phyloP scores from a whole-genome alignment of 2,113 vertebrate species.

The Myotis davidii region DNA sequence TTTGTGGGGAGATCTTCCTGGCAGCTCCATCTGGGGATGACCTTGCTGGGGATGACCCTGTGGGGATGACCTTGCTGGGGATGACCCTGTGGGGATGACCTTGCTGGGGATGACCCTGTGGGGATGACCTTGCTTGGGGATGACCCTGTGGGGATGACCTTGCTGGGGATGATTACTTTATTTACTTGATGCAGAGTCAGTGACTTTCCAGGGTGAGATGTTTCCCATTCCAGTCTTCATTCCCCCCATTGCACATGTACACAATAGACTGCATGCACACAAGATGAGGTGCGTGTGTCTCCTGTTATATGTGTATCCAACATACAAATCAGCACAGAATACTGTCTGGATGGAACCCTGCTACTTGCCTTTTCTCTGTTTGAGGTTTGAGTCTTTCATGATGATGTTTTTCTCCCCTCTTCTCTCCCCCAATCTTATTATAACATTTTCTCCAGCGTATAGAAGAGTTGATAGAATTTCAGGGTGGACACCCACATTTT shows the following conservation, averaged over 20 bases:
- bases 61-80: too few species aligned
- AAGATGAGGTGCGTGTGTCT: background rate
- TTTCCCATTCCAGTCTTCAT: slow-evolving; percentile 44
- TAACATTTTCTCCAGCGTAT: background rate
- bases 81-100: too few species aligned
- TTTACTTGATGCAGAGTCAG: background rate
- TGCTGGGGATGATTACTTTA: background rate
- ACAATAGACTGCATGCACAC: background rate
- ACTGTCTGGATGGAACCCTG: background rate
- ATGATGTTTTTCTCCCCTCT: background rate
- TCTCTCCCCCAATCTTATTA: background rate
- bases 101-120: too few species aligned
- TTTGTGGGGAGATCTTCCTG: background rate
- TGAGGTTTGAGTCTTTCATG: background rate
- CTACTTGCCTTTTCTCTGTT: slow-evolving; percentile 1
- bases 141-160: background rate
- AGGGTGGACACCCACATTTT: background rate
- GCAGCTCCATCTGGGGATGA: background rate
- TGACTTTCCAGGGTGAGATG: background rate
- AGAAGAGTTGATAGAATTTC: background rate
- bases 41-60: too few species aligned
- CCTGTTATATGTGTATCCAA: rapidly evolving
- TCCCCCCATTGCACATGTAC: background rate
- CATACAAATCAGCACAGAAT: background rate
- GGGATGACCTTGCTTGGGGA: too few species aligned